A percentile compares a stretch with the other conserved stretches of the same genome.
Evolutionary conservation across 2,888 invertebrate genomes (phyloP).

Genomic region (Hypolimnas misippus): DNA sequence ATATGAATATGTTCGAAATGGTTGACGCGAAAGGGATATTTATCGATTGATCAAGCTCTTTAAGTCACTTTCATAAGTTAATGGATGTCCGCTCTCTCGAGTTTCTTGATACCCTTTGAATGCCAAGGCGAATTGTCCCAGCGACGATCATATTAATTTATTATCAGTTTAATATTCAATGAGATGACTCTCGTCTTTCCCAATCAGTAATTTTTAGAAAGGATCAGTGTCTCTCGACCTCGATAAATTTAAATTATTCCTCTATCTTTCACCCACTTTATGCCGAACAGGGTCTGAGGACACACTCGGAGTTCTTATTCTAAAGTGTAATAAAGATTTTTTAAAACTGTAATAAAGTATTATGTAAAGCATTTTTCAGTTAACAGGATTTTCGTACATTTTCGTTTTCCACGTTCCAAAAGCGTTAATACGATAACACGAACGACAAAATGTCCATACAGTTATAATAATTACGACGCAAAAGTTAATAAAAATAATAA

Average conservation of each 20-base stretch:
- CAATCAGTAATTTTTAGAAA: slow-evolving; percentile 22
- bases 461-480: slow-evolving; percentile 12
- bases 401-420: background rate
- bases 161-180: slow-evolving; percentile 30
- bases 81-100: slow-evolving; percentile 35
- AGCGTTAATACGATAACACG: background rate
- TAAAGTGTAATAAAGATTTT: background rate
- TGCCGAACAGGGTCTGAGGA: background rate
- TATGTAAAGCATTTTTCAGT: background rate
- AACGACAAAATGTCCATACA: slow-evolving; percentile 2
- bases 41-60: slow-evolving; percentile 36
- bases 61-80: slow-evolving; percentile 39
- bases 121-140: slow-evolving; percentile 37
- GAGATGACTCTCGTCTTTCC: slow-evolving; percentile 19
- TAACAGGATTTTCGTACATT: background rate
- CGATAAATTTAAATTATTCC: background rate
- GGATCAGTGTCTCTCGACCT: slow-evolving; percentile 6
- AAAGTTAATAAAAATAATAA: slow-evolving; percentile 32
- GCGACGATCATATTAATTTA: slow-evolving; percentile 29
- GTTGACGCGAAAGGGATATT: slow-evolving; percentile 14
- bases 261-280: background rate
- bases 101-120: slow-evolving; percentile 39
- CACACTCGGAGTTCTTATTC: background rate
- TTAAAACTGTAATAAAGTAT: background rate
- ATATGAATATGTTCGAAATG: background rate